Evolutionary conservation across 2,888 invertebrate genomes (phyloP), one percentile per base, ranked within the genome.

Genomic region (Eupithecia subumbrata): DNA sequence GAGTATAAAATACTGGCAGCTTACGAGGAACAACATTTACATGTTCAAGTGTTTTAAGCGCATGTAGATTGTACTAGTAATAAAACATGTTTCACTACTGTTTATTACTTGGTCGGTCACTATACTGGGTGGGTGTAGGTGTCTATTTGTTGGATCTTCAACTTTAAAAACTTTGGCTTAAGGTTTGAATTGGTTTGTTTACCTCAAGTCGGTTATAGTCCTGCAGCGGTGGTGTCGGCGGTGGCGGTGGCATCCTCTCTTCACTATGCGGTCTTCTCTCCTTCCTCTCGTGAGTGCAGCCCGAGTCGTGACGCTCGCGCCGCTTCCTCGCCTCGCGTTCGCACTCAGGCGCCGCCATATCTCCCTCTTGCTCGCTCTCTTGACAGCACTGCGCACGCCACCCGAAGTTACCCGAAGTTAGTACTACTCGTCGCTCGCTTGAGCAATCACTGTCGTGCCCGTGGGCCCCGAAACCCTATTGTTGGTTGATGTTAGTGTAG

Each of bases 291-390:
- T 93, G 95, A 60, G 93, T 90, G 84, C 91, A 90, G 76, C 96
- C 95, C 75, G 96, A 95, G 85, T 96, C 95, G n/a, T 95, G 92
- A 74, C 95, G 95, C 90, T 96, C 96, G 86, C 96, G 96, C 69
- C 96, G 93, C 90, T 96, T 96, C 84, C 96, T 95, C 82, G 95
- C 95, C 90, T 95, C 94, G 84, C 95, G 91, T 91, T 95, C 95
- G 88, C 95, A 93, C 89, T 95, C 94, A 73, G 95, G 93, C 80
- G 95, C 94, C 82, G 93, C 94, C 91, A 95, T 95, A 76, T 94
- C 94, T 87, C 91, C 93, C 81, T 86, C 88, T 75, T 84, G 87
- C 74, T 77, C 79, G 22, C 74, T 73, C 71, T 87, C 89, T 82
- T 89, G 90, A 86, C 92, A 91, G 92, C 94, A 93, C 94, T 94